Evolutionary conservation across 2,113 vertebrate species (phyloP).

Genomic region (Clupea harengus): DNA sequence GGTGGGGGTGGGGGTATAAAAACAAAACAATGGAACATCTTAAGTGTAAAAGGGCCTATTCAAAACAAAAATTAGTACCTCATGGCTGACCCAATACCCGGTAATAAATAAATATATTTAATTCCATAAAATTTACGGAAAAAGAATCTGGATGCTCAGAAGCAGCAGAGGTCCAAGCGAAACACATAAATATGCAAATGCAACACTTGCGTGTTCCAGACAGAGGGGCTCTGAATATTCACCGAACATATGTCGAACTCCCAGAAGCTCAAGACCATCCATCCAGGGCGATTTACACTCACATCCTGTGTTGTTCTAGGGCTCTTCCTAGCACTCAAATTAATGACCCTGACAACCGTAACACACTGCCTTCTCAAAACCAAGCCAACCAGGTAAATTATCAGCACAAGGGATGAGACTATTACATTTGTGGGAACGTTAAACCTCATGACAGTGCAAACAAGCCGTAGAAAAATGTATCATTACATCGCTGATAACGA

Average conservation of each 20-base stretch:
- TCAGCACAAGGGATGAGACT: background rate
- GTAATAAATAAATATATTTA: background rate
- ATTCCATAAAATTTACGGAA: background rate
- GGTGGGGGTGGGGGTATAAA: background rate
- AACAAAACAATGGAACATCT: conserved; percentile 8
- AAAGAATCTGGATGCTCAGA: background rate
- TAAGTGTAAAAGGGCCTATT: background rate
- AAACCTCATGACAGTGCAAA: conserved; percentile 10
- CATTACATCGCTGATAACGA: conserved; percentile 1
- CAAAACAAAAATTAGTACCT: background rate
- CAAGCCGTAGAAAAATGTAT: background rate
- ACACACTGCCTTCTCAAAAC: conserved; percentile 25
- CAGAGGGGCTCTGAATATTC: conserved; percentile 25
- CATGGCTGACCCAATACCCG: background rate
- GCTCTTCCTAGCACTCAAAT: conserved; percentile 31
- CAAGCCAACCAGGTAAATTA: conserved; percentile 14
- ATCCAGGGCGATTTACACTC: conserved; percentile 26
- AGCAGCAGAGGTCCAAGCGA: conserved; percentile 27
- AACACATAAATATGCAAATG: conserved; percentile 45
- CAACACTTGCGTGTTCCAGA: conserved; percentile 36
- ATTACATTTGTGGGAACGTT: background rate
- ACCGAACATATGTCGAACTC: conserved; percentile 46
- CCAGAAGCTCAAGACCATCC: conserved; percentile 24
- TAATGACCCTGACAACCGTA: conserved; percentile 45
- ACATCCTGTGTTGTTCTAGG: conserved; percentile 43